Conservation (phyloP, 2,888 invertebrate species). For the Ochlodes sylvanus region DNA sequence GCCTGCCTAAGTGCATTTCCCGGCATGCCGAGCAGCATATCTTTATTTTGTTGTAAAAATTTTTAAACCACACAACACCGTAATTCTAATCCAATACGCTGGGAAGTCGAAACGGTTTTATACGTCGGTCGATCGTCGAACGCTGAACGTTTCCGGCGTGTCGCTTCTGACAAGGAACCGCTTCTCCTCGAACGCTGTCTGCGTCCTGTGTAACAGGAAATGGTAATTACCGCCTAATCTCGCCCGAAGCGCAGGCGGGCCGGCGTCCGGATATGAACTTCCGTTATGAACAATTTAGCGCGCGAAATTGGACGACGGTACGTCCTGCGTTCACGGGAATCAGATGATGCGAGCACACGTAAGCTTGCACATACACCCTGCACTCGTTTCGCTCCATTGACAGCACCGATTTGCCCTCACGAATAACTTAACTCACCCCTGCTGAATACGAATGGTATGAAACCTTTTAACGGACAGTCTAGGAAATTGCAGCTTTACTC, state of each 20-base stretch:
- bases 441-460: constrained; percentile 66
- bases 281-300: constrained; percentile 94
- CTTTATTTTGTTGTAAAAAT: not conserved
- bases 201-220: constrained; percentile 82
- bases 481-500: constrained; percentile 70
- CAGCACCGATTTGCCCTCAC: constrained; percentile 55
- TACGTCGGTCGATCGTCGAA: constrained; percentile 54
- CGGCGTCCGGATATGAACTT: constrained; percentile 92
- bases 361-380: constrained; percentile 48
- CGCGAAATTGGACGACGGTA: constrained; percentile 86
- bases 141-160: constrained; percentile 57
- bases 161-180: constrained; percentile 56
- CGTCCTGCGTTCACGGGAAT: constrained; percentile 74
- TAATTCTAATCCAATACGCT: constrained; percentile 47
- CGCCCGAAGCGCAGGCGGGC: constrained; percentile 80
- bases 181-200: constrained; percentile 70
- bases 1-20: constrained; percentile 19
- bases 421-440: constrained; percentile 60
- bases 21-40: constrained; percentile 4
- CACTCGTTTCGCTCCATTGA: constrained; percentile 63
- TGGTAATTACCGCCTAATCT: constrained; percentile 86
- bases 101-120: constrained; percentile 55
- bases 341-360: constrained; percentile 64
- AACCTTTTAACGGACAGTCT: constrained; percentile 62
- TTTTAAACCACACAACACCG: constrained; percentile 20